Base-by-base conservation (phyloP, 2,797 vertebrate species). In the Enteromius unitaeniatus region DNA sequence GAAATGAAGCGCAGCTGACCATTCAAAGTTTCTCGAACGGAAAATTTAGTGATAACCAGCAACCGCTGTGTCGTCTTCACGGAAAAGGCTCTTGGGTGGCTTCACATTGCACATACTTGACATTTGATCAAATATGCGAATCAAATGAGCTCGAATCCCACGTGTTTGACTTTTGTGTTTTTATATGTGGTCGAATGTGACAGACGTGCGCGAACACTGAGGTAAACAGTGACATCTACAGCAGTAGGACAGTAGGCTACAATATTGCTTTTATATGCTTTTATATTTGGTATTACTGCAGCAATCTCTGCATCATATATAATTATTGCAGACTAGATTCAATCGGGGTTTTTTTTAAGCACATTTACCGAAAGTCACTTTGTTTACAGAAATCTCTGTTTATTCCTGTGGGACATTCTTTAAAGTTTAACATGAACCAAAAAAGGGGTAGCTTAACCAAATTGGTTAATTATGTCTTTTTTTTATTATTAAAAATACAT, bases 211-310 rank as follows among this genome's bases (percentile, higher is more conserved):
- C 4, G 1, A 42, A 31, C 81, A 34, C 47, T n/a, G 81, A 83
- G 58, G 81, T 31, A 40, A 83, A 83, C 81, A 83, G 81, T 83
- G 83, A 79, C 83, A 79, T 84, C 83, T 84, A 79, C 83, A 79
- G 74, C 49, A 77, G 65, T 47, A 74, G 37, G 13, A 53, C 21
- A 69, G 45, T 65, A 49, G 51, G 31, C 11, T 53, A 37, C 21
- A 75, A 40, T 3, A 40, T 3, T 45, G 42, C 42, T 13, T 15
- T 47, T 45, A 45, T 45, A 45, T 40, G 40, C 40, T 8, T 11
- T 45, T 47, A 47, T 47, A 47, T 47, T 14, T 47, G 45, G 13
- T 14, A 14, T 47, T 47, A 13, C 3, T 47, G 45, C 45, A 47
- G 45, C 14, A 47, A 47, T 15, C 45, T 47, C 13, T 47, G 45